Percentiles rank a stretch among this genome's conserved stretches.
Conservation (phyloP, 2,888 invertebrate genomes). For the Drosophila diplacantha region DNA sequence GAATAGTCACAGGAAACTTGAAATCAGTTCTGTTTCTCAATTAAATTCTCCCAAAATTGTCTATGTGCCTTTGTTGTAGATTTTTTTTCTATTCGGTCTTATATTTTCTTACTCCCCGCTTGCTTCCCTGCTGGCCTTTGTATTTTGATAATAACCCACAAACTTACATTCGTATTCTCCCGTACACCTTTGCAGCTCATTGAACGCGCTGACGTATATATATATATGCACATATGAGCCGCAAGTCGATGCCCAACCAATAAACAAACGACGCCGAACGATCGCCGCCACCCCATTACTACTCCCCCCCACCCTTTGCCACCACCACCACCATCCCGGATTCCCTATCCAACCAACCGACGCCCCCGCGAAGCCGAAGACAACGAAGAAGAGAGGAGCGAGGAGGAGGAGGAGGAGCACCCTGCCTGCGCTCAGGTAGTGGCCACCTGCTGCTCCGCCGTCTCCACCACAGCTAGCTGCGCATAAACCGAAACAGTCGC, state of each 20-base stretch:
- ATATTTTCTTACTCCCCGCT: neutral
- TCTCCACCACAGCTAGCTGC: slow-evolving; percentile 3
- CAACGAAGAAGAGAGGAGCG: neutral
- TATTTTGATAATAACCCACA: slow-evolving; percentile 9
- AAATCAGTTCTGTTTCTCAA: slow-evolving; percentile 7
- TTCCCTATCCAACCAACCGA: neutral
- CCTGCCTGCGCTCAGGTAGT: slow-evolving; percentile 14
- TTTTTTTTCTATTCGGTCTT: neutral
- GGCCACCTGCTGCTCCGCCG: slow-evolving; percentile 26
- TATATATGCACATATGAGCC: slow-evolving; percentile 34
- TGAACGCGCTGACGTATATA: slow-evolving; percentile 45
- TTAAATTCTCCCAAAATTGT: slow-evolving; percentile 6
- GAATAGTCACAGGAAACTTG: neutral
- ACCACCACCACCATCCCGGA: neutral
- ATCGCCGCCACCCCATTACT: neutral
- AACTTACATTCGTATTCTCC: neutral
- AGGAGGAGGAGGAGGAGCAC: slow-evolving; percentile 17
- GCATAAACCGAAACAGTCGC: slow-evolving; percentile 33
- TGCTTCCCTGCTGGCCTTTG: neutral
- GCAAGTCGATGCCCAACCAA: slow-evolving; percentile 41
- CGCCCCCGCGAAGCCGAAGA: neutral
- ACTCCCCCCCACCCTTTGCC: neutral
- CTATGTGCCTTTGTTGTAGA: neutral
- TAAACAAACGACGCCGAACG: slow-evolving; percentile 21
- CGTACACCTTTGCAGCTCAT: slow-evolving; percentile 40